Conservation (phyloP, 2,113 vertebrate species). For the Suncus etruscus region DNA sequence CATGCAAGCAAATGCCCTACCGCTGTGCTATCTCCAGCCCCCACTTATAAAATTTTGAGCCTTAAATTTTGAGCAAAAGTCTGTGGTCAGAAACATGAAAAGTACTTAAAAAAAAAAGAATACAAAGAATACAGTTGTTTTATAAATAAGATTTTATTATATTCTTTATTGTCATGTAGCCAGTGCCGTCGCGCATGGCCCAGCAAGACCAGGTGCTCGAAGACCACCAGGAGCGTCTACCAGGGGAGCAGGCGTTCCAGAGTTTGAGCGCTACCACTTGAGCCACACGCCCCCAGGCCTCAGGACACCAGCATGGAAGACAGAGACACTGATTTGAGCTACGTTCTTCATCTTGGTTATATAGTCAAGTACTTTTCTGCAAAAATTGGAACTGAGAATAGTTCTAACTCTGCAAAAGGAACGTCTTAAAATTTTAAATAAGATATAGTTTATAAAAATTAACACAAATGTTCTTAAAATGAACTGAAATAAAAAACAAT, state of each 20-base stretch:
- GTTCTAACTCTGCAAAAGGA: slow-evolving; percentile 60
- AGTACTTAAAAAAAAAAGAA: slow-evolving; percentile 52
- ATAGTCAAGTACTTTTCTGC: slow-evolving; percentile 38
- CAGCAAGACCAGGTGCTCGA: no score
- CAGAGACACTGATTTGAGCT: slow-evolving; percentile 46
- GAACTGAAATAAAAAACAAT: slow-evolving; percentile 80
- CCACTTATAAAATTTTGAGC: slow-evolving; percentile 37
- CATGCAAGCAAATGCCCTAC: no score
- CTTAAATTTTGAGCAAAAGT: slow-evolving; percentile 55
- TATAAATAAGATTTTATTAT: not conserved
- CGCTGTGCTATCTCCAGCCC: no score
- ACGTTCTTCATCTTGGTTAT: slow-evolving; percentile 52
- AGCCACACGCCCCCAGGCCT: no score
- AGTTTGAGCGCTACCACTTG: no score
- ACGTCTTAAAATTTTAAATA: slow-evolving; percentile 61
- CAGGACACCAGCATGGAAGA: slow-evolving; percentile 4
- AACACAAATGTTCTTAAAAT: slow-evolving; percentile 61
- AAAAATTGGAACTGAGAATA: slow-evolving; percentile 57
- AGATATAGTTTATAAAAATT: slow-evolving; percentile 65
- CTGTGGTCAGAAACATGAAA: slow-evolving; percentile 46
- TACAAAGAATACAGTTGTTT: slow-evolving; percentile 48
- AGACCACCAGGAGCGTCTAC: no score
- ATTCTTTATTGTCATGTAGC: no score
- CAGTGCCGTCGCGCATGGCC: no score
- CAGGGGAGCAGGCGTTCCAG: no score